Percentiles rank a stretch among this genome's conserved stretches.
Evolutionary conservation across 1,140 invertebrate genomes (phyloP).

Genomic region (Lasaia peninsularis): DNA sequence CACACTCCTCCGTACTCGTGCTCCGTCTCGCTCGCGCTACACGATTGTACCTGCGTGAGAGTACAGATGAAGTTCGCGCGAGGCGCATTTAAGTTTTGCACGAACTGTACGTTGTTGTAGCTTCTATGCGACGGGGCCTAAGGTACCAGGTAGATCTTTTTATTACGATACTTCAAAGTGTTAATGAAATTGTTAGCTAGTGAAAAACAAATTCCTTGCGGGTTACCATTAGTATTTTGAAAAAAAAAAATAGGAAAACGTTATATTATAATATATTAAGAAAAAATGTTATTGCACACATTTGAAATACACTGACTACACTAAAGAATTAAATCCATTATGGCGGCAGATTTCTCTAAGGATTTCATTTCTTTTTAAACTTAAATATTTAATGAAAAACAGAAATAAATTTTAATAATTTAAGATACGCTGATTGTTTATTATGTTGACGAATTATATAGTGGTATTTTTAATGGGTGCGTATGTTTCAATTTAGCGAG

Average conservation of each 20-base stretch:
- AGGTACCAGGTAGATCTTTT: constrained; percentile 3
- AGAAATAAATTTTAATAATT: too few relatives aligned
- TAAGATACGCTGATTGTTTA: too few relatives aligned
- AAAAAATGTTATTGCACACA: neutral
- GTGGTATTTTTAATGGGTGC: too few relatives aligned
- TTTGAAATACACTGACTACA: neutral
- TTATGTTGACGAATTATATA: too few relatives aligned
- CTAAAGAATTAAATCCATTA: neutral
- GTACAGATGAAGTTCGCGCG: too few relatives aligned
- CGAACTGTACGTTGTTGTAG: constrained; percentile 1
- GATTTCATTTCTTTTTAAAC: neutral
- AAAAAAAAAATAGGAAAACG: constrained; percentile 1
- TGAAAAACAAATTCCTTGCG: constrained; percentile 2
- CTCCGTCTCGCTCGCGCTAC: too few relatives aligned
- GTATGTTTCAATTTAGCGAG: too few relatives aligned
- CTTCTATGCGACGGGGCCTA: constrained; percentile 2
- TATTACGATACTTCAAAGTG: neutral
- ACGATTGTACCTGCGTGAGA: too few relatives aligned
- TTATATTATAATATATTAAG: neutral
- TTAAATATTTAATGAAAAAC: too few relatives aligned
- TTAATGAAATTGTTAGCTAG: constrained; percentile 1
- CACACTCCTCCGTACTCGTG: too few relatives aligned
- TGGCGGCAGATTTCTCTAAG: neutral
- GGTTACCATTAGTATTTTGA: constrained; percentile 6
- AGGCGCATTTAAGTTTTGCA: too few relatives aligned